Conservation (phyloP, 2,888 invertebrate genomes). For the Blastobasis lacticolella region DNA sequence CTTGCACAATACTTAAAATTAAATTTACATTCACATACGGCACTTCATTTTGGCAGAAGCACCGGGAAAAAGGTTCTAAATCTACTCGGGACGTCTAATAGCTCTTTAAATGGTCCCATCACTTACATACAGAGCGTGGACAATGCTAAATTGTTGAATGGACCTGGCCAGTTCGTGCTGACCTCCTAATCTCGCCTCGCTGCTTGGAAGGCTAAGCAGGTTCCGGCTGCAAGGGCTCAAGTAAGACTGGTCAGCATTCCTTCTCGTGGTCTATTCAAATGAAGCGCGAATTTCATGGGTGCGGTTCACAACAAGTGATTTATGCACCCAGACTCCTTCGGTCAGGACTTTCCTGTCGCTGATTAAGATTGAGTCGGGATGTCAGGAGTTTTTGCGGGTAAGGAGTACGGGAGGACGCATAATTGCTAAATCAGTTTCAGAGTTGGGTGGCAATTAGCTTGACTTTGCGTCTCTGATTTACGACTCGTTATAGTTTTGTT, state of each 20-base stretch:
- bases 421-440: too few relatives aligned
- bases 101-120: conserved; percentile 8
- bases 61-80: conserved; percentile 4
- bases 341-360: too few relatives aligned
- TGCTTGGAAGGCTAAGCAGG: too few relatives aligned
- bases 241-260: not conserved
- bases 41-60: not conserved
- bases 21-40: too few relatives aligned
- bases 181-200: not conserved
- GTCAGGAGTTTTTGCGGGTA: too few relatives aligned
- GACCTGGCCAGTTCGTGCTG: not conserved
- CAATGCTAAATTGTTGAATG: conserved; percentile 4
- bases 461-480: too few relatives aligned
- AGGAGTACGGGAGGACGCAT: too few relatives aligned
- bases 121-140: conserved; percentile 6
- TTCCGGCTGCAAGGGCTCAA: not conserved
- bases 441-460: too few relatives aligned
- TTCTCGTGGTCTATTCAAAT: conserved; percentile 9
- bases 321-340: not conserved
- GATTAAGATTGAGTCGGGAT: too few relatives aligned
- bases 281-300: conserved; percentile 11
- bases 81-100: conserved; percentile 7
- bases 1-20: too few relatives aligned
- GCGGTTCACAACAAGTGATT: conserved; percentile 8
- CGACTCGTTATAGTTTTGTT: too few relatives aligned